These are phyloP conservation scores for Megalonaias nervosa DNA, from an alignment of 1,140 invertebrate genomes.

Conservation along the genomic window DNA sequence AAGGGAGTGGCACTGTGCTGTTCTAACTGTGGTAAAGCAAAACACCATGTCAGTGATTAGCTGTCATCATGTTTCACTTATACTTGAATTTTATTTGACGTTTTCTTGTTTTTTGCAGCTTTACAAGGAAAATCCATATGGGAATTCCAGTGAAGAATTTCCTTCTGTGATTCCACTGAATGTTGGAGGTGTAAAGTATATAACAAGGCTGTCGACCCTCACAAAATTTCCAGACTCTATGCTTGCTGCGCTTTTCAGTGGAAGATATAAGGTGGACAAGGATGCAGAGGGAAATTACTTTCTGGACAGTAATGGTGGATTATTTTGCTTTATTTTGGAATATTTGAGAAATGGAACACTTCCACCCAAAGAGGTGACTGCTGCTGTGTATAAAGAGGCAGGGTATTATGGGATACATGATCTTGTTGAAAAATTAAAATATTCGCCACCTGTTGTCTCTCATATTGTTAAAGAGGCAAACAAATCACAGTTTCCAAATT, in stretches of 20 bases:
- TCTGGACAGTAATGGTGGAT: slow-evolving; percentile 60
- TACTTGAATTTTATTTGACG: no score
- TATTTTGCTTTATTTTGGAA: slow-evolving; percentile 63
- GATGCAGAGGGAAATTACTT: slow-evolving; percentile 68
- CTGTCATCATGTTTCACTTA: no score
- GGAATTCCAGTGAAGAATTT: slow-evolving; percentile 25
- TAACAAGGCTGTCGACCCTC: slow-evolving; percentile 65
- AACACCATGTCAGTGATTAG: no score
- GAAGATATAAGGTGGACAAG: slow-evolving; percentile 63
- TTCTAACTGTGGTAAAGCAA: no score
- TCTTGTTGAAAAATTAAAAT: slow-evolving; percentile 53
- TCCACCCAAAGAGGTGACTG: slow-evolving; percentile 54
- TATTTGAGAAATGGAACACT: slow-evolving; percentile 61
- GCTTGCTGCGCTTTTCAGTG: slow-evolving; percentile 70
- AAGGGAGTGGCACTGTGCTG: no score
- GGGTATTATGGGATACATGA: slow-evolving; percentile 63
- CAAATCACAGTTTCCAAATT: slow-evolving; percentile 60
- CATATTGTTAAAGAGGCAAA: slow-evolving; percentile 58
- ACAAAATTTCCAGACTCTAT: slow-evolving; percentile 67
- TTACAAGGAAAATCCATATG: no score
- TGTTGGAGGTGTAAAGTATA: slow-evolving; percentile 66
- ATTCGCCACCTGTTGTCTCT: slow-evolving; percentile 55
- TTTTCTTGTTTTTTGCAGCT: no score
- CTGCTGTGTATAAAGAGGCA: slow-evolving; percentile 57
- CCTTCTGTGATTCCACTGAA: slow-evolving; percentile 64